phyloP scores from a whole-genome alignment of 2,888 invertebrate genomes.

The Augiades crinisus region DNA sequence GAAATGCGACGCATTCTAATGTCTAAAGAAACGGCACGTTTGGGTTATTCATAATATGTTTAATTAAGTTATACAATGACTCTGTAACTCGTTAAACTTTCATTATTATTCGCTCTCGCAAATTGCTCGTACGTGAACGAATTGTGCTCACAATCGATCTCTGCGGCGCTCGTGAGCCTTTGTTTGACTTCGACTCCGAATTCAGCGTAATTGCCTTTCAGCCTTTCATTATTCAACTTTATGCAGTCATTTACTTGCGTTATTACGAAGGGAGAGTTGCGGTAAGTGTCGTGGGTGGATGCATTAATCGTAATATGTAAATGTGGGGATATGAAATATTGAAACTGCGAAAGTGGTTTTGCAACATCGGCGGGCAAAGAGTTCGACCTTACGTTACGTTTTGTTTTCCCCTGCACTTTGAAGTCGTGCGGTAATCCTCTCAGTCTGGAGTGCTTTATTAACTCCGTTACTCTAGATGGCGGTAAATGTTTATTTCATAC shows the following conservation, averaged over 20 bases:
- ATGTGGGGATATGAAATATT: slow-evolving; percentile 75
- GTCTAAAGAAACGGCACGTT: slow-evolving; percentile 36
- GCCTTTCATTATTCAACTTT: slow-evolving; percentile 80
- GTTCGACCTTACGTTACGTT: slow-evolving; percentile 34
- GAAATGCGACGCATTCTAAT: slow-evolving; percentile 39
- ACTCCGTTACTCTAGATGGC: background rate
- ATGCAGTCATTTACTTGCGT: slow-evolving; percentile 80
- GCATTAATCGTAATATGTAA: slow-evolving; percentile 80
- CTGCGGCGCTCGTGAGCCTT: slow-evolving; percentile 64
- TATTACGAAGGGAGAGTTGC: slow-evolving; percentile 76
- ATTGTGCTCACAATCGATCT: slow-evolving; percentile 77
- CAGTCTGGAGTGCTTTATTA: slow-evolving; percentile 5
- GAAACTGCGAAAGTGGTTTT: slow-evolving; percentile 64
- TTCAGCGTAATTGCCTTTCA: slow-evolving; percentile 81
- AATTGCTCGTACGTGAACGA: slow-evolving; percentile 78
- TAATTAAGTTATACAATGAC: slow-evolving; percentile 64
- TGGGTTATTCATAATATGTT: slow-evolving; percentile 66
- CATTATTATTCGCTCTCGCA: slow-evolving; percentile 75
- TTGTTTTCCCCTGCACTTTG: slow-evolving; percentile 38
- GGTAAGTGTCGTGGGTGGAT: slow-evolving; percentile 75
- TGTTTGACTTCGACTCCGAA: slow-evolving; percentile 79
- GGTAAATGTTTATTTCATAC: background rate
- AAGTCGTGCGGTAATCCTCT: slow-evolving; percentile 18
- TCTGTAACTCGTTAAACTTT: slow-evolving; percentile 74
- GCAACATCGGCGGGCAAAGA: slow-evolving; percentile 50